Base-by-base conservation (phyloP, 2,888 invertebrate genomes). In the Galeopsomyia nigrocyanea region DNA sequence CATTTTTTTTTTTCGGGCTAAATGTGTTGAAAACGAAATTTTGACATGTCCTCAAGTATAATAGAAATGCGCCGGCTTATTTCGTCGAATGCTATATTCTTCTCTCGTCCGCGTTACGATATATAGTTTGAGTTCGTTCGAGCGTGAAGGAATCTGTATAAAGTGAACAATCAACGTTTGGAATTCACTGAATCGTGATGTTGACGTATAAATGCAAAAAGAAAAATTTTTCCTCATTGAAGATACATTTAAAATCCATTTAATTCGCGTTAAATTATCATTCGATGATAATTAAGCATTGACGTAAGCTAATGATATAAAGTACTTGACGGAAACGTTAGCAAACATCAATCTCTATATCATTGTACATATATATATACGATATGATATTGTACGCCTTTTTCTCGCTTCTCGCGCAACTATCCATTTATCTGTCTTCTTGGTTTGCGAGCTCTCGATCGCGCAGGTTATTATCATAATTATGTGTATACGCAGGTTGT, bases 291-390 rank as follows among this genome's bases (percentile, higher is more conserved):
- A 64, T 64, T 64, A 65, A 65, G 14, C 21, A 46, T 14, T 64
- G n/a, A 26, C 10, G 26, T 19, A n/a, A 39, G 55, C 46, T 64
- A n/a, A 2, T 39, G 13, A 13, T 3, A 46, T 2, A 31, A 69
- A 63, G 69, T 63, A 57, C n/a, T n/a, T 63, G 63, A 69, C 62
- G 63, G 63, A 69, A 69, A 69, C 39, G 39, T 51, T 58, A 10
- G 19, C 57, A 31, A n/a, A 51, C 69, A 63, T 69, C 69, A 69
- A 63, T 63, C 62, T 69, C 57, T 61, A 68, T 68, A 68, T 68
- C 47, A 61, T 3, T 50, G 39, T 61, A 19, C 19, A 39, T 39
- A 39, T 10, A 10, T 39, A 31, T 31, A 31, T 31, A 31, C 7
- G 7, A 31, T 7, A 3, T 39, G 39, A 10, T 10, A 10, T 5